phyloP scores from a whole-genome alignment of 2,888 invertebrate species.

The Zaprionus lineosus region DNA sequence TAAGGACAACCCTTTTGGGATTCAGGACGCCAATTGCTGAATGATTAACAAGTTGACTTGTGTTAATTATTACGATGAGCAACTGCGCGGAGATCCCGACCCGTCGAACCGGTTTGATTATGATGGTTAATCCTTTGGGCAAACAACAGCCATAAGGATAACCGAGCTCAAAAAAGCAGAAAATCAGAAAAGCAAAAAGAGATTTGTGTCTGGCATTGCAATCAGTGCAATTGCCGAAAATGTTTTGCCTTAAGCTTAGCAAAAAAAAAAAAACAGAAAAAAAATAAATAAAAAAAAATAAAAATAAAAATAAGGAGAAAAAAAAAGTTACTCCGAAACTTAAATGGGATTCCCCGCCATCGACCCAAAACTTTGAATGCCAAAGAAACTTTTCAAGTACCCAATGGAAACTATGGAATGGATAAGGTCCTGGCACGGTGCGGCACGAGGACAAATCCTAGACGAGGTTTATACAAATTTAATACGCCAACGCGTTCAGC shows the following conservation, averaged over 20 bases:
- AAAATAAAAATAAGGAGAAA: background rate
- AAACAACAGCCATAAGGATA: constrained; percentile 40
- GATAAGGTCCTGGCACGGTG: too few species aligned
- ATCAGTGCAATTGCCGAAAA: constrained; percentile 39
- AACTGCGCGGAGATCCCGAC: constrained; percentile 2
- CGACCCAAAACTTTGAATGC: constrained; percentile 19
- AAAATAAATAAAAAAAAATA: background rate
- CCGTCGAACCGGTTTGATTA: constrained; percentile 51
- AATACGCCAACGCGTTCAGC: constrained; percentile 60
- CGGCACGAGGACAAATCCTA: constrained; percentile 46
- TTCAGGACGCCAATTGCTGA: constrained; percentile 57
- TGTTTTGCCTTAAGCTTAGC: background rate
- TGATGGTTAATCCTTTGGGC: constrained; percentile 58
- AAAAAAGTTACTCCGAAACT: constrained; percentile 21
- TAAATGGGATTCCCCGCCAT: constrained; percentile 11
- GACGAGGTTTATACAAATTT: constrained; percentile 63
- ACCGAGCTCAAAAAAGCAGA: too few species aligned
- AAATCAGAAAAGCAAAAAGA: too few species aligned
- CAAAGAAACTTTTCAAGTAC: constrained; percentile 43
- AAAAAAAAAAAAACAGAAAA: background rate
- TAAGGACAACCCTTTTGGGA: constrained; percentile 68
- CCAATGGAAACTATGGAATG: constrained; percentile 22
- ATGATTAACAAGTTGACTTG: constrained; percentile 79
- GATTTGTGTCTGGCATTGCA: constrained; percentile 27
- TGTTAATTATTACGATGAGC: constrained; percentile 58